Evolutionary conservation across 2,797 vertebrate species (phyloP).

Genomic region (Nyctibius grandis): DNA sequence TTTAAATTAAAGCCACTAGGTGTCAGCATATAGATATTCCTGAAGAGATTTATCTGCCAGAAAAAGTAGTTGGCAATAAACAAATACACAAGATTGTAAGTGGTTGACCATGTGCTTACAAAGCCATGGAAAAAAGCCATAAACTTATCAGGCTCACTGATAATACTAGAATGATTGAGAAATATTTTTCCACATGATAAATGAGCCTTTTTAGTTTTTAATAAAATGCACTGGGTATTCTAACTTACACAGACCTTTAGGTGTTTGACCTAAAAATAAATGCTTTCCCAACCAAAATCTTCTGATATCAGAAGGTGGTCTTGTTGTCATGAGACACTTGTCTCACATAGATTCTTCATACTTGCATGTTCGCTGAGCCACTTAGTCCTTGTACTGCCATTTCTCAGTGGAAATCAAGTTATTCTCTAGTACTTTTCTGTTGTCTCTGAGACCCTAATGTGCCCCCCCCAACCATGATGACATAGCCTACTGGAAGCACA

Average conservation of each 20-base stretch:
- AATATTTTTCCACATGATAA: neutral
- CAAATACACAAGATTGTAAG: neutral
- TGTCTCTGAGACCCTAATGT: neutral
- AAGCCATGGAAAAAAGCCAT: neutral
- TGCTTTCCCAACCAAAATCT: neutral
- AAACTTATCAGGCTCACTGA: neutral
- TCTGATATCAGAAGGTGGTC: neutral
- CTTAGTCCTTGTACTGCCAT: neutral
- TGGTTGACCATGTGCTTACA: neutral
- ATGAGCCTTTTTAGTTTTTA: neutral
- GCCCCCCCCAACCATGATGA: neutral
- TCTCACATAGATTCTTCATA: neutral
- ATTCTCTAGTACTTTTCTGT: neutral
- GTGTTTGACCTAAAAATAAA: neutral
- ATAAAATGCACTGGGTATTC: neutral
- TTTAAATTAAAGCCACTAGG: conserved; percentile 43
- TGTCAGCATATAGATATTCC: conserved; percentile 54
- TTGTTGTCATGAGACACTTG: neutral
- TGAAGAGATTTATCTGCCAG: neutral
- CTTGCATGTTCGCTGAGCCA: neutral
- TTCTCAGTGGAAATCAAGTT: neutral
- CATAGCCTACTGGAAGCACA: neutral
- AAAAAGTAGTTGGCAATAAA: neutral
- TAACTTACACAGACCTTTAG: neutral
- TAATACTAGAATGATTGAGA: neutral